phyloP scores from a whole-genome alignment of 2,797 vertebrate genomes.

The Hemibagrus guttatus region DNA sequence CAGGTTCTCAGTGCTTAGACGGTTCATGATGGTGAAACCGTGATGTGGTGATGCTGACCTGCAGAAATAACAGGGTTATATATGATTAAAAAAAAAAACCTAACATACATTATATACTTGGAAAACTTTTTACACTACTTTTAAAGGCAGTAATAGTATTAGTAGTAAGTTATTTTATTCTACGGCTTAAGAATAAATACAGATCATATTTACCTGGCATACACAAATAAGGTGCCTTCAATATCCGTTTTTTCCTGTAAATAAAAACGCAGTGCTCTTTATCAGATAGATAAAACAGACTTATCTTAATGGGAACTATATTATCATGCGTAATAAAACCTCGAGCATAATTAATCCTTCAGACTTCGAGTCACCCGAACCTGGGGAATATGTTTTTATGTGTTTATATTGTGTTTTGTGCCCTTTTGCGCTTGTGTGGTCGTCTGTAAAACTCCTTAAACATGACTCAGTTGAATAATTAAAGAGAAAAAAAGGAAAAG shows the following conservation, averaged over 20 bases:
- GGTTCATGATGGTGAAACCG: constrained; percentile 98
- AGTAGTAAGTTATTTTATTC: background rate
- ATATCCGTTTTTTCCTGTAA: constrained; percentile 96
- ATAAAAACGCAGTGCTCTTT: background rate
- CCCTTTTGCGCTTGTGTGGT: background rate
- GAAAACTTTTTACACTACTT: background rate
- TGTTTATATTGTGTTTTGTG: background rate
- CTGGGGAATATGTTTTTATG: background rate
- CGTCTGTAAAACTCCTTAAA: background rate
- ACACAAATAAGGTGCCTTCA: constrained; percentile 96
- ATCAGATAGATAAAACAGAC: background rate
- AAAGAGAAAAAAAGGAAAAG: background rate
- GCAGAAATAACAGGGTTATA: background rate
- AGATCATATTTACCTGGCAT: constrained; percentile 80
- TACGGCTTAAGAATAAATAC: background rate
- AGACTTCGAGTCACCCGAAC: background rate
- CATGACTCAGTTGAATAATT: background rate
- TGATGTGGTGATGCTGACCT: constrained; percentile 95
- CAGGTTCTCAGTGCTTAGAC: constrained; percentile 91
- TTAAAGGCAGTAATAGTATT: background rate
- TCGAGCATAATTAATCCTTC: no score
- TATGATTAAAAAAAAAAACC: background rate
- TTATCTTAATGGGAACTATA: background rate
- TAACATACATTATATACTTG: no score
- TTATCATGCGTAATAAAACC: background rate